Conservation (phyloP, 2,797 vertebrate genomes). For the Halcyon smyrnensis region DNA sequence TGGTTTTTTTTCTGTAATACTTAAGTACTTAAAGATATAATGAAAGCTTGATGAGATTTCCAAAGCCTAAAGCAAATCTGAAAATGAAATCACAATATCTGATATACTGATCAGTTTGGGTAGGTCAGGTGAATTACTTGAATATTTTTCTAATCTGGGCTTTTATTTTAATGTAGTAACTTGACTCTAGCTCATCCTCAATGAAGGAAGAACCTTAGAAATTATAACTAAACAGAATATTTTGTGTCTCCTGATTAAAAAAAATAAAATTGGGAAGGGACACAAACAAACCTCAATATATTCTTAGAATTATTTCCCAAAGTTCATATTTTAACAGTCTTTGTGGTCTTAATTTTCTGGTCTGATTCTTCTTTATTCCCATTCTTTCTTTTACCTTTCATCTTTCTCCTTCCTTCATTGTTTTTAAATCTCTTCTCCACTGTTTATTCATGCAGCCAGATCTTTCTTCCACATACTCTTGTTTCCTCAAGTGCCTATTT, state of each 20-base stretch:
- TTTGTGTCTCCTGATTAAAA: conserved; percentile 35
- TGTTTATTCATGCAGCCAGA: neutral
- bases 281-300: neutral
- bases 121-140: neutral
- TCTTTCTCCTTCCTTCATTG: neutral
- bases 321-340: conserved; percentile 42
- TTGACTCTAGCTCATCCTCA: neutral
- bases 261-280: neutral
- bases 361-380: neutral
- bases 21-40: neutral
- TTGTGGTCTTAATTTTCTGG: conserved; percentile 3
- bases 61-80: neutral
- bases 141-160: neutral
- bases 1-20: neutral
- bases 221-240: conserved; percentile 59
- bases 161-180: neutral
- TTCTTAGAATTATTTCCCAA: conserved; percentile 38
- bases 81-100: neutral
- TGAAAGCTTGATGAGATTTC: neutral
- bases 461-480: neutral
- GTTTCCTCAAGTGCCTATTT: neutral
- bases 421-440: neutral
- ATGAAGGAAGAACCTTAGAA: neutral
- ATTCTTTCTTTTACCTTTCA: neutral
- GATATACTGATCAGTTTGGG: neutral